Evolutionary conservation across 2,888 invertebrate genomes (phyloP), one percentile per base, ranked within the genome.

Genomic region (Thymelicus acteon): DNA sequence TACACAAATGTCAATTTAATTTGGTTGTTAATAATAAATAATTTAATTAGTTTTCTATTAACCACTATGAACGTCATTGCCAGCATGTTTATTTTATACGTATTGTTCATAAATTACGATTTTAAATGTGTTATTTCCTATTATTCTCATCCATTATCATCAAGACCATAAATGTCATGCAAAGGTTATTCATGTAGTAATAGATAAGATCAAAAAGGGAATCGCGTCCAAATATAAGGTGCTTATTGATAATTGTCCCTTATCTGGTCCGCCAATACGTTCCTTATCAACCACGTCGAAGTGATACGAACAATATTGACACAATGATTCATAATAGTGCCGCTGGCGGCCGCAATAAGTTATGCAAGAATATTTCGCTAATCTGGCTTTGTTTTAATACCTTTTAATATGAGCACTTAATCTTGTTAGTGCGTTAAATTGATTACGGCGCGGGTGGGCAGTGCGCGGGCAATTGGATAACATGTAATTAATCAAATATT

Each of bases 151-250:
- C 54, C 54, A 24, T 54, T 54, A 2, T 54, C 54, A 2, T 54
- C 54, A 54, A 54, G 54, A 54, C 54, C 24, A 49, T 15, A 49
- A 54, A 54, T 24, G 24, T 24, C 54, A 54, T 24, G 24, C 54
- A 10, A 24, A 54, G 24, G 10, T 54, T 54, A 54, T 54, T 54
- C 24, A 54, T 31, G 24, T 6, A 24, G 24, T n/a, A 24, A 12
- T 24, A 24, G 54, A 54, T 54, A 54, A 54, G 54, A 31, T 24
- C 10, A 54, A 54, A 54, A 54, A 54, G 24, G 24, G 10, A 7
- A 5, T 10, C 52, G 19, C 52, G 40, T 52, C 52, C 52, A 52
- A 52, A 52, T 49, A 40, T 40, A 40, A 40, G 8, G 40, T 40
- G 40, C 40, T 8, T 40, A 40, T 40, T 40, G 40, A 40, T 40